A percentile compares a stretch with the other conserved stretches of the same genome.
phyloP scores from a whole-genome alignment of 1,140 invertebrate species.

The Atta texana region DNA sequence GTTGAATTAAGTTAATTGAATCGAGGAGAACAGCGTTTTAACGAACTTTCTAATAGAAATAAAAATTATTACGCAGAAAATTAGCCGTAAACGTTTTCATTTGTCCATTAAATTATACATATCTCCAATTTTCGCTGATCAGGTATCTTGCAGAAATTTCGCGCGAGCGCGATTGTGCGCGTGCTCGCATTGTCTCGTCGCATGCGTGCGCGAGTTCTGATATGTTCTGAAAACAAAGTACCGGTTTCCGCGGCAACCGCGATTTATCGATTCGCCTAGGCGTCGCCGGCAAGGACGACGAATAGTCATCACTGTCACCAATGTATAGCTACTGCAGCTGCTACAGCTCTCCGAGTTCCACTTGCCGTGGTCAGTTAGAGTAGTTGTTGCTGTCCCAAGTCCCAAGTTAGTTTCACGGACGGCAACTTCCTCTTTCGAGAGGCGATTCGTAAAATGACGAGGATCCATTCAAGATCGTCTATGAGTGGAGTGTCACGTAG shows the following conservation, averaged over 20 bases:
- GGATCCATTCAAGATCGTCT: background rate
- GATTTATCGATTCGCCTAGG: slow-evolving; percentile 48
- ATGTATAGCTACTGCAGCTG: background rate
- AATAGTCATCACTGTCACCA: background rate
- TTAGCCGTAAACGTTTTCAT: background rate
- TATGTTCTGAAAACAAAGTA: background rate
- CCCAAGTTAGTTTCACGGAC: background rate
- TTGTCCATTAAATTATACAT: background rate
- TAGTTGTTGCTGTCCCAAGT: no score
- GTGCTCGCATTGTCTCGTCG: background rate
- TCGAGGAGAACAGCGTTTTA: background rate
- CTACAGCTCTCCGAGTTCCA: no score
- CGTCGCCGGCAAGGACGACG: background rate
- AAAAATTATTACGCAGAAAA: background rate
- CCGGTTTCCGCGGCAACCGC: slow-evolving; percentile 52
- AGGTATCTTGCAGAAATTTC: background rate
- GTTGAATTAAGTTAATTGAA: background rate
- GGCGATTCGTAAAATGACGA: background rate
- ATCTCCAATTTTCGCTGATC: background rate
- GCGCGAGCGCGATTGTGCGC: slow-evolving; percentile 13
- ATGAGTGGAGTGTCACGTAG: background rate
- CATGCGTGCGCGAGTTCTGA: slow-evolving; percentile 32
- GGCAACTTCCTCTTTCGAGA: background rate
- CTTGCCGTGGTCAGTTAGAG: background rate
- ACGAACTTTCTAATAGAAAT: background rate